Base-by-base conservation (phyloP, 2,113 vertebrate species). In the Noturus placidus region DNA sequence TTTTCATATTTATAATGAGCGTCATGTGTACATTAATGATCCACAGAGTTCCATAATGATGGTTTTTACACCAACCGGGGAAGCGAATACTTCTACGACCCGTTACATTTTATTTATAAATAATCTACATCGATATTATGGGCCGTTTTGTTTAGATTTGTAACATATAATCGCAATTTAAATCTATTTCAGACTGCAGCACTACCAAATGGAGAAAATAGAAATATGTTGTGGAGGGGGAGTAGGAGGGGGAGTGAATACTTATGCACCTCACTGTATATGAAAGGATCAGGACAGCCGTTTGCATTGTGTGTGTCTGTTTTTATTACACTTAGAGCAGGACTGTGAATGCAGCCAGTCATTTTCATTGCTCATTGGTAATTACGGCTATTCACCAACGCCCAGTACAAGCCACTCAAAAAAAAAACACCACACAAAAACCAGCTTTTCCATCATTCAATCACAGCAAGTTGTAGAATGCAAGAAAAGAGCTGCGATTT, bases 331-430 rank as follows among this genome's bases (percentile, higher is more conserved):
- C 27, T 83, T 83, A 30, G 82, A 83, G 61, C 61, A 67, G 82
- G 25, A 52, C 38, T 83, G 61, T 67, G 61, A 83, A 83, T 83
- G 35, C 42, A 50, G 14, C 30, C 61, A 19, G 81, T 83, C 42
- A 83, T 83, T 83, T 82, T 82, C 61, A 20, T 82, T 65, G 81
- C 78, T 61, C 79, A 15, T 56, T 38, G 19, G 82, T 83, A 83
- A 65, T 83, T 83, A 83, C 67, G 79, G 79, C 61, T 38, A 61
- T 82, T 82, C 79, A 82, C 79, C 79, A 82, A 82, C 79, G 79
- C 79, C 79, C 79, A 82, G 79, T 57, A 13, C 79, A 59, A 54
- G 25, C 19, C 79, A 61, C 56, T 80, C 15, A 20, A 30, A 9
- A 52, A 78, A 76, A 50, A 35, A 19, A 0, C 1, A 54, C 3